phyloP scores from a whole-genome alignment of 2,888 invertebrate species.

The Tenodera sinensis region DNA sequence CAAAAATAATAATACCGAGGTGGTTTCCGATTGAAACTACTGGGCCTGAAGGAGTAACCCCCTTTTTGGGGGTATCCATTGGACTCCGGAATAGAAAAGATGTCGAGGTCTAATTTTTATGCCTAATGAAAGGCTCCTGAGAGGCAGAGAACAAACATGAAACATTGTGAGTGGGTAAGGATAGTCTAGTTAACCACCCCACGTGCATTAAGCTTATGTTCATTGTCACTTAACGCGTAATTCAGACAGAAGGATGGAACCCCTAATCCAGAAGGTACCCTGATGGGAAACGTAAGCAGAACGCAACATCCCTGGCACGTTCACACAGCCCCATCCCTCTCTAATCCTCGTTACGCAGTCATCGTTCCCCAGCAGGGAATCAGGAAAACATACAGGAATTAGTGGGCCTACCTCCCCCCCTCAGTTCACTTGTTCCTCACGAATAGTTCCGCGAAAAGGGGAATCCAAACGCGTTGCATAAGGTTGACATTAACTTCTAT shows the following conservation, averaged over 20 bases:
- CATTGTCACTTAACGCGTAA: too few relatives aligned
- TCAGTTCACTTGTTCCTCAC: neutral
- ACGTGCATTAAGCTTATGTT: neutral
- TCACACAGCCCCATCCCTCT: neutral
- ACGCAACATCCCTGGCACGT: neutral
- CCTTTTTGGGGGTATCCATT: too few relatives aligned
- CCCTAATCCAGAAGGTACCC: neutral
- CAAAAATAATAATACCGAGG: too few relatives aligned
- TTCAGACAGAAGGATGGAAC: neutral
- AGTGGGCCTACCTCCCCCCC: neutral
- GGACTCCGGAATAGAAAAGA: too few relatives aligned
- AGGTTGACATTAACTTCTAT: constrained; percentile 11
- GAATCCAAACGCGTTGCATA: neutral
- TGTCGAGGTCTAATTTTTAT: too few relatives aligned
- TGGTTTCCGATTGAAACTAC: too few relatives aligned
- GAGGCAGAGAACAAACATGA: too few relatives aligned
- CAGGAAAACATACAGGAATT: neutral
- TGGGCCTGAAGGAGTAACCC: too few relatives aligned
- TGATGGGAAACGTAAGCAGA: neutral
- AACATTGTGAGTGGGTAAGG: too few relatives aligned
- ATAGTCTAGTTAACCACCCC: too few relatives aligned
- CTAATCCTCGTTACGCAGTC: neutral
- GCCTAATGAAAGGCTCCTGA: too few relatives aligned
- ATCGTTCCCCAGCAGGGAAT: neutral
- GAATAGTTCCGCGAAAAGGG: neutral